Evolutionary conservation across 2,888 invertebrate species (phyloP), one percentile per base, ranked within the genome.

Genomic region (Leptinotarsa peninsularis): DNA sequence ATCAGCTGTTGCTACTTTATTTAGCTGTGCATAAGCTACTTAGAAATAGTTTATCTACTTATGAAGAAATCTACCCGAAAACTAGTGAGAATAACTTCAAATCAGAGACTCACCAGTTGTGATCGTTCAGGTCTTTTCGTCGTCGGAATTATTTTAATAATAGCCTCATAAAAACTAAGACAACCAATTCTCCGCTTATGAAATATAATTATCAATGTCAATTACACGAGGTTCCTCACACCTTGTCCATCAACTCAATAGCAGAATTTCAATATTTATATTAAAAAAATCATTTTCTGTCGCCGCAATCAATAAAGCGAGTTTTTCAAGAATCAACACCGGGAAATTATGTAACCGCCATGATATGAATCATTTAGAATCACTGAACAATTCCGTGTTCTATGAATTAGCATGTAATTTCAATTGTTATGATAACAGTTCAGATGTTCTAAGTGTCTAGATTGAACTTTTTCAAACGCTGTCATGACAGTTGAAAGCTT

Each of bases 1-100:
- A 74, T 66, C 70, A 70, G 70, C 70, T 52, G 66, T 67, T 66
- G 56, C 74, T 74, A 74, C 66, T 56, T 74, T 67, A 58, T 50
- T 52, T 70, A 74, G 74, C 70, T 63, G 74, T 74, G 74, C 74
- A 15, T 74, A 74, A 67, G 23, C 70, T 74, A 74, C 71, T 74
- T 71, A 21, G 70, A 58, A 60, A 56, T 56, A 56, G 33, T 33
- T 63, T n/a, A 43, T n/a, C 63, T 63, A 33, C 43, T 63, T 18
- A 63, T 10, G n/a, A 18, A 43, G 43, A 63, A 60, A 60, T 23
- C 18, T 60, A 15, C 23, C 60, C 27, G 21, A 60, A 21, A 14
- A 63, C 43, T 43, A 33, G 17, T 43, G 63, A 33, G 63, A 63
- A 17, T 33, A 33, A 63, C 43, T 63, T 43, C 33, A 17, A 63